Percentiles rank a stretch among this genome's conserved stretches.
phyloP scores from a whole-genome alignment of 2,797 vertebrate genomes.

The Etheostoma perlongum region DNA sequence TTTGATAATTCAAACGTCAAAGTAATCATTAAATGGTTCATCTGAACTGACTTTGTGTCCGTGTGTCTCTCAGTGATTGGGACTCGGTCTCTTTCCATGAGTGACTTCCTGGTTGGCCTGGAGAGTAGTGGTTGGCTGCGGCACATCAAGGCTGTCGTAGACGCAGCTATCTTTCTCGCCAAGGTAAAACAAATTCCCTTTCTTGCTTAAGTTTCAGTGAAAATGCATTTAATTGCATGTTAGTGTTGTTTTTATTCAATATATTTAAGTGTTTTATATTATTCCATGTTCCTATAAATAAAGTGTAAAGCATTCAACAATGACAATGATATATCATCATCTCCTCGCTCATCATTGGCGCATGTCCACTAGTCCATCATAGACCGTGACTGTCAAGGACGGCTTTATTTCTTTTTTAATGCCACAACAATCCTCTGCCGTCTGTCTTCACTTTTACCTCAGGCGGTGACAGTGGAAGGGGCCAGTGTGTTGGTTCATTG shows the following conservation, averaged over 20 bases:
- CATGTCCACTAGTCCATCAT: background rate
- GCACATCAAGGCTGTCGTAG: conserved; percentile 94
- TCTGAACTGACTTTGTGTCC: conserved; percentile 1
- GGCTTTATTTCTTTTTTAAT: background rate
- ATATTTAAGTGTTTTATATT: background rate
- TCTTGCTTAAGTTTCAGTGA: background rate
- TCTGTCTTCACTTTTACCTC: conserved; percentile 8
- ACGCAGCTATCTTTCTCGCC: conserved; percentile 93
- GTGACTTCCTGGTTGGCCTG: conserved; percentile 92
- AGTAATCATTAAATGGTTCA: background rate
- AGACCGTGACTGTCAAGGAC: background rate
- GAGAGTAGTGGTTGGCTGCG: conserved; percentile 96
- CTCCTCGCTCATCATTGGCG: background rate
- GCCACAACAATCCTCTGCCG: conserved; percentile 1
- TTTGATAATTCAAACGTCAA: no score
- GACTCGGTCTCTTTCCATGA: conserved; percentile 89
- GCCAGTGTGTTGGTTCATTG: conserved; percentile 97
- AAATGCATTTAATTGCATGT: background rate
- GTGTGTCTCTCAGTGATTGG: conserved; percentile 86
- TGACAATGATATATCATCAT: background rate
- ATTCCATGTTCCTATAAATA: background rate
- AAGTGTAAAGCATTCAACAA: background rate
- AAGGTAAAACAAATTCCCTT: conserved; percentile 83
- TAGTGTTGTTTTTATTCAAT: background rate
- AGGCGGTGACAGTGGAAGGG: conserved; percentile 94